These are phyloP conservation scores for Mylabris sibirica DNA, from an alignment of 2,888 invertebrate species.

Conservation along the genomic window DNA sequence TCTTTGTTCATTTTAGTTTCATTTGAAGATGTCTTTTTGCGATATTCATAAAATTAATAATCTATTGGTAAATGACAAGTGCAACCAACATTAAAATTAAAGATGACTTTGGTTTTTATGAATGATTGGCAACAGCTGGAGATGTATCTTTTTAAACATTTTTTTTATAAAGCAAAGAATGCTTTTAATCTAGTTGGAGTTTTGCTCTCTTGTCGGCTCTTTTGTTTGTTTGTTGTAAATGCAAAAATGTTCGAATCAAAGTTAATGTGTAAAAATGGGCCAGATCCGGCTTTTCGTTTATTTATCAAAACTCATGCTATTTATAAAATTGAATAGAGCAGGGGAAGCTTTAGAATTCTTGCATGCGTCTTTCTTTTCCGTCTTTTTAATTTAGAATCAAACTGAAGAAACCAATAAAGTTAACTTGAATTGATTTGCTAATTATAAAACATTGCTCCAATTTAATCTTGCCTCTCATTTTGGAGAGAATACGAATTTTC, in stretches of 20 bases:
- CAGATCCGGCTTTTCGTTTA: no score
- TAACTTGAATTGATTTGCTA: no score
- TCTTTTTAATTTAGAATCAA: no score
- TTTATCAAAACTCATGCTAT: no score
- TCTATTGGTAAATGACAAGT: slow-evolving; percentile 24
- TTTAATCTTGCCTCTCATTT: no score
- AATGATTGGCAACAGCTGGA: slow-evolving; percentile 26
- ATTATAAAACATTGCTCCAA: no score
- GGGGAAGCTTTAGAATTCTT: no score
- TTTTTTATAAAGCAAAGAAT: slow-evolving; percentile 19
- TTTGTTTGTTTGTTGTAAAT: neutral
- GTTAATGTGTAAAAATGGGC: neutral
- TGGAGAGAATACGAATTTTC: no score
- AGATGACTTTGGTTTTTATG: slow-evolving; percentile 25
- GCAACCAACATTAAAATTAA: slow-evolving; percentile 13
- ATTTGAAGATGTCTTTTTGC: neutral
- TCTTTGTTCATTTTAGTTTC: no score
- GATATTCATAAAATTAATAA: slow-evolving; percentile 12
- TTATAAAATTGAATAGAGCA: no score
- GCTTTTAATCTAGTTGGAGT: slow-evolving; percentile 23
- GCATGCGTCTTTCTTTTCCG: no score
- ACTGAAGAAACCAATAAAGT: no score
- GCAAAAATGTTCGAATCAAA: neutral
- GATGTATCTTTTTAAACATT: slow-evolving; percentile 25
- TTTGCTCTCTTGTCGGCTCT: neutral